Conservation (phyloP, 37 sponge, comb jelly and placozoan genomes). For the Crambe crambe region DNA sequence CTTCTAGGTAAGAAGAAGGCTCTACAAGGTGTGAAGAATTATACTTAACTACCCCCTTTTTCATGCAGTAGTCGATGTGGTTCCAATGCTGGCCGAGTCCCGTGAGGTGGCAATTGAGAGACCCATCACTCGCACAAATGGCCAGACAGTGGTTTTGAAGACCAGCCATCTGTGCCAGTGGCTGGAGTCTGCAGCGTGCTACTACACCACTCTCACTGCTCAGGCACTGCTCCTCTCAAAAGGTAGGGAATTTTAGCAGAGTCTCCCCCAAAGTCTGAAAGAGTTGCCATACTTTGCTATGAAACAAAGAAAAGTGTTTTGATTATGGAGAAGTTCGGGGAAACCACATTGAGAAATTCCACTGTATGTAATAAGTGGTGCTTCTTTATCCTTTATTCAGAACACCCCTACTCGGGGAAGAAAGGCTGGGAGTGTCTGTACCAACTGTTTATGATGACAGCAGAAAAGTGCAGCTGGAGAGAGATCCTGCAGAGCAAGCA, state of each 20-base stretch:
- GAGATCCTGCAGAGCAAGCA: constrained; percentile 62
- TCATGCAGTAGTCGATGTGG: constrained; percentile 63
- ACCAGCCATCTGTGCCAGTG: constrained; percentile 90
- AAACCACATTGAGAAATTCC: too few species aligned
- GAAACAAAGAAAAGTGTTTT: too few species aligned
- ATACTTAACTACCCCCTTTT: too few species aligned
- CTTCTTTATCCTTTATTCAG: constrained; percentile 7
- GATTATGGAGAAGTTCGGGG: not conserved
- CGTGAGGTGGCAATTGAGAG: constrained; percentile 51
- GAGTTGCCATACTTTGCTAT: too few species aligned
- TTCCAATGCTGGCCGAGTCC: constrained; percentile 69
- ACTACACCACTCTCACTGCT: constrained; percentile 62
- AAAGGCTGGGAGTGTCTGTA: constrained; percentile 77
- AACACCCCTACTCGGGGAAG: constrained; percentile 45
- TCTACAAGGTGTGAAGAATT: too few species aligned
- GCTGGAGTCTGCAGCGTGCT: constrained; percentile 82
- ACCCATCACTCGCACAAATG: constrained; percentile 43
- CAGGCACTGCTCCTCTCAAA: constrained; percentile 10
- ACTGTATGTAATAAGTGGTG: not conserved
- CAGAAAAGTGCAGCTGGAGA: constrained; percentile 81
- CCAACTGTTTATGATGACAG: constrained; percentile 66
- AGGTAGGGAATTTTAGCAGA: constrained; percentile 1
- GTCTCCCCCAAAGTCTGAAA: too few species aligned
- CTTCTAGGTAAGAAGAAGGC: constrained; percentile 59
- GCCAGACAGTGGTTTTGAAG: constrained; percentile 53